Percentiles rank a stretch among this genome's conserved stretches.
Evolutionary conservation across 1,140 invertebrate species (phyloP).

Genomic region (Colletes gigas): DNA sequence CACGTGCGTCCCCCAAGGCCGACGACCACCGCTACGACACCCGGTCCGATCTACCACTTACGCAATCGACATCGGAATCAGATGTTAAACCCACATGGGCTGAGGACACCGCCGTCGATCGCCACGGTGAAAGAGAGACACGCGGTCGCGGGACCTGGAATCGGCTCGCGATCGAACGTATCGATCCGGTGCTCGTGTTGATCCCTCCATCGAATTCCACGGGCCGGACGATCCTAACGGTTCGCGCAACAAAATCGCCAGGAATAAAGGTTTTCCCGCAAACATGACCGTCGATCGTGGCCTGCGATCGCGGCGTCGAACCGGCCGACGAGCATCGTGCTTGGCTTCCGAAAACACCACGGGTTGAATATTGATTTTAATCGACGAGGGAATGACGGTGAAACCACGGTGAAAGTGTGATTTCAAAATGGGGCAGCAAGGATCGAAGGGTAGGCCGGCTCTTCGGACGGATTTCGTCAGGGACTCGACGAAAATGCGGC

Average conservation of each 20-base stretch:
- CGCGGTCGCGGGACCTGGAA: background rate
- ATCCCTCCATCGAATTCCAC: background rate
- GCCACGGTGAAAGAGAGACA: constrained; percentile 31
- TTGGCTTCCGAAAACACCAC: background rate
- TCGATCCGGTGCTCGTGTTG: background rate
- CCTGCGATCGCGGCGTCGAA: background rate
- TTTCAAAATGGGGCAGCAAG: constrained; percentile 72
- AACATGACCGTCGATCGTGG: background rate
- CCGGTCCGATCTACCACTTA: constrained; percentile 52
- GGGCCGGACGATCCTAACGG: background rate
- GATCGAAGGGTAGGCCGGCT: constrained; percentile 73
- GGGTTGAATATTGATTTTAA: constrained; percentile 41
- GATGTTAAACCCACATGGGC: constrained; percentile 51
- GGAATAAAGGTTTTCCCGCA: background rate
- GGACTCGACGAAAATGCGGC: constrained; percentile 74
- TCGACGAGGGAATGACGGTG: constrained; percentile 7
- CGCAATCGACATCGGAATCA: constrained; percentile 51
- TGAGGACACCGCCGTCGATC: constrained; percentile 5
- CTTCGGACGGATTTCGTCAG: constrained; percentile 74
- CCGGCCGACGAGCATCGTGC: constrained; percentile 1
- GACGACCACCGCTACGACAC: constrained; percentile 57
- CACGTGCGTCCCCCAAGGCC: constrained; percentile 69
- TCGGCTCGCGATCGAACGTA: constrained; percentile 20
- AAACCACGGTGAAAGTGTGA: constrained; percentile 26
- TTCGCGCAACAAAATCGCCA: too few species aligned